Evolutionary conservation across 2,113 vertebrate genomes (phyloP).

Genomic region (Ascaphus truei): DNA sequence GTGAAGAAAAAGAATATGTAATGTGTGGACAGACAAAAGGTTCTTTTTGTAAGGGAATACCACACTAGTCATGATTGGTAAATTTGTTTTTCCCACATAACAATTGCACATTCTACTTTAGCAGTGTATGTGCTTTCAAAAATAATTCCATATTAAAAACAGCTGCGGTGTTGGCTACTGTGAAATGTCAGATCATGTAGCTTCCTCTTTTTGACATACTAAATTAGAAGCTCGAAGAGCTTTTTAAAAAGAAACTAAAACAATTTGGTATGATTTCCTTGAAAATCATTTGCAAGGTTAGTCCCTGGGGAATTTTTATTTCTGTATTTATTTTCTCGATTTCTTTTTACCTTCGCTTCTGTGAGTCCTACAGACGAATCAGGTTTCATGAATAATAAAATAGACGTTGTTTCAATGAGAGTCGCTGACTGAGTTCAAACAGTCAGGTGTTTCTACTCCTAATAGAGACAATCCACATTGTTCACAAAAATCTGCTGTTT

Average conservation of each 20-base stretch:
- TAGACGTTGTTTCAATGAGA: no score
- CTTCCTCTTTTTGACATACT: constrained; percentile 27
- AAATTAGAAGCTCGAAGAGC: constrained; percentile 14
- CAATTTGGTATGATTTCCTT: constrained; percentile 15
- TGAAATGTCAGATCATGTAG: constrained; percentile 19
- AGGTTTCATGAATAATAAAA: no score
- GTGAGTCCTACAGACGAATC: not conserved
- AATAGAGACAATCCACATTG: no score
- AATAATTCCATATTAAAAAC: constrained; percentile 24
- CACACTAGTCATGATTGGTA: constrained; percentile 23
- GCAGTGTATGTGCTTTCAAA: constrained; percentile 23
- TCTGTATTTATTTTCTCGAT: not conserved
- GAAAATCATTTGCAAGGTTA: not conserved
- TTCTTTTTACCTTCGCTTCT: not conserved
- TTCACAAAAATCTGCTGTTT: no score
- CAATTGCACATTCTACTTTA: constrained; percentile 17
- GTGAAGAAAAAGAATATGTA: constrained; percentile 17
- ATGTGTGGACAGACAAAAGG: constrained; percentile 35
- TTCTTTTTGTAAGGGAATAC: constrained; percentile 30
- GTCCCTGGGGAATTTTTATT: not conserved
- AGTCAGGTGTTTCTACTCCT: no score
- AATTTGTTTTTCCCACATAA: constrained; percentile 25
- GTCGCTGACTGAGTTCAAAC: no score
- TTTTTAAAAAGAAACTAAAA: constrained; percentile 10
- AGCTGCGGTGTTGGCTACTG: constrained; percentile 31